Evolutionary conservation across 2,888 invertebrate species (phyloP).

Genomic region (Halocaridina rubra): DNA sequence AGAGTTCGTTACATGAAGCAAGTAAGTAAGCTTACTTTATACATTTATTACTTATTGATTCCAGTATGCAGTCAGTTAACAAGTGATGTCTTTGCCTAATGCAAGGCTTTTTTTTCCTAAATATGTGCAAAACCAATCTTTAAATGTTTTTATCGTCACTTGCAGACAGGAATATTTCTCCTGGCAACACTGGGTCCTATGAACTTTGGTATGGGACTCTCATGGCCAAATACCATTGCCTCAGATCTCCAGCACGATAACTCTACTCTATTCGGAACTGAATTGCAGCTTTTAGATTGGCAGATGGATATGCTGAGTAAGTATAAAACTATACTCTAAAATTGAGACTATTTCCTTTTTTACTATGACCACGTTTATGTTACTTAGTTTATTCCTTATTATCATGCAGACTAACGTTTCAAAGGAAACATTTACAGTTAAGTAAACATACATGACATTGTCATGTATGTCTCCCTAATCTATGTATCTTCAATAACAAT

Average conservation of each 20-base stretch:
- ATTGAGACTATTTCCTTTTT: too few relatives aligned
- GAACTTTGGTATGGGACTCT: neutral
- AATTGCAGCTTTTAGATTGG: neutral
- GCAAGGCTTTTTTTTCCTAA: too few relatives aligned
- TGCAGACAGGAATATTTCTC: neutral
- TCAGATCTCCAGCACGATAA: neutral
- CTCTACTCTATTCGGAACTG: neutral
- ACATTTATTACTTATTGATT: too few relatives aligned
- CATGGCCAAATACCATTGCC: neutral
- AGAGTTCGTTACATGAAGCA: neutral
- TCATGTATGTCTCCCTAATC: too few relatives aligned
- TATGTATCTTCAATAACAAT: too few relatives aligned
- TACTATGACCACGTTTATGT: too few relatives aligned
- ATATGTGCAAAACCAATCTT: neutral
- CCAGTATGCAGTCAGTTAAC: neutral
- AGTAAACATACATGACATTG: too few relatives aligned
- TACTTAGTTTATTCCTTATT: neutral
- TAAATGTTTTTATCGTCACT: neutral
- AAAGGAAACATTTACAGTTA: too few relatives aligned
- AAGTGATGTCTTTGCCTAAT: neutral
- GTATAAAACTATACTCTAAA: too few relatives aligned
- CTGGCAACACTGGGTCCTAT: neutral
- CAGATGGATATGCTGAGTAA: constrained; percentile 19
- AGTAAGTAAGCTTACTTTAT: too few relatives aligned
- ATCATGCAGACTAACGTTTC: too few relatives aligned